These are phyloP conservation scores for Columbina picui DNA, from an alignment of 2,113 vertebrate genomes.

Conservation along the genomic window DNA sequence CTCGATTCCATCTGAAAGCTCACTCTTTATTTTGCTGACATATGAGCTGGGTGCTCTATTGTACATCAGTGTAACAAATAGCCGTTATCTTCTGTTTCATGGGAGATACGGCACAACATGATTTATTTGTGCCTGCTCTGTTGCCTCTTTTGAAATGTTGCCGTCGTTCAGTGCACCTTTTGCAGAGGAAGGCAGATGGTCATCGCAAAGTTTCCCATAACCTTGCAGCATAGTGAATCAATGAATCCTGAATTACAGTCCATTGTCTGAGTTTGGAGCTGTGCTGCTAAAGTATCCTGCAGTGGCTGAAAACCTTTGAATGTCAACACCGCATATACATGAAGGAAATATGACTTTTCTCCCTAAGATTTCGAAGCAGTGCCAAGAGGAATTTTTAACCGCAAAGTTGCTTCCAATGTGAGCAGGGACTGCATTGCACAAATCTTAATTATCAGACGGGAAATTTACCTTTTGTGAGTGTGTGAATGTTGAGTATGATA, in stretches of 20 bases:
- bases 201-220: conserved; percentile 42
- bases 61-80: conserved; percentile 55
- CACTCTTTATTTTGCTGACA: conserved; percentile 15
- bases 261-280: neutral
- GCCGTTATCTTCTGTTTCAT: conserved; percentile 20
- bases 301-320: conserved; percentile 23
- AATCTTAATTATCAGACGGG: neutral
- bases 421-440: conserved; percentile 10
- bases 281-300: neutral
- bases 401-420: neutral
- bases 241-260: conserved; percentile 43
- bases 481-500: neutral
- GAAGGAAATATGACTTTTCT: neutral
- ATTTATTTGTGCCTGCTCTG: conserved; percentile 49
- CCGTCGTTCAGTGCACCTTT: neutral
- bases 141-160: conserved; percentile 21
- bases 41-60: conserved; percentile 6
- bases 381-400: neutral
- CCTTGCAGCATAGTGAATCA: conserved; percentile 51
- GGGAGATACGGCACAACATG: neutral
- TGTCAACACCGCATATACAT: neutral
- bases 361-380: neutral
- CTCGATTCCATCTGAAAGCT: neutral
- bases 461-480: neutral
- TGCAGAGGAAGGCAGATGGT: conserved; percentile 24